These are phyloP conservation scores for Micronycteris hirsuta DNA, from an alignment of 2,113 vertebrate genomes.

Conservation along the genomic window DNA sequence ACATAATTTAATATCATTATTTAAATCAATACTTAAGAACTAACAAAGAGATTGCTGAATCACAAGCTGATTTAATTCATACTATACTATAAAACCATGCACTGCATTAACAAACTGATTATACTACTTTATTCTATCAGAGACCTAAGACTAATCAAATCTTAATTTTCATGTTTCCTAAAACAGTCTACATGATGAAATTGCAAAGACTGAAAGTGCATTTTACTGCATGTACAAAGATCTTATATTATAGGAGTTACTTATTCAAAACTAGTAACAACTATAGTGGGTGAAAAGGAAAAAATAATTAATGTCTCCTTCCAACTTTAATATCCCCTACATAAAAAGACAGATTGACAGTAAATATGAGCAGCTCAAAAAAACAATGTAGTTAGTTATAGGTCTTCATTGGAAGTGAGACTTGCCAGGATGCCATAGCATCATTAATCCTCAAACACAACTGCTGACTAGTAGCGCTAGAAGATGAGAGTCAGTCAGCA, in stretches of 20 bases:
- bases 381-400: not conserved
- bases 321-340: not conserved
- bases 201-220: not conserved
- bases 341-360: not conserved
- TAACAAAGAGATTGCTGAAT: constrained; percentile 19
- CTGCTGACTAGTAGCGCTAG: not conserved
- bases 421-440: not conserved
- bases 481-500: not conserved
- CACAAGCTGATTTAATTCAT: not conserved
- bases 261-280: not conserved
- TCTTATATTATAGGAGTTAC: not conserved
- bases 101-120: not conserved
- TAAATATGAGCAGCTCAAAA: not conserved
- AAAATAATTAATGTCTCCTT: not conserved
- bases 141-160: not conserved
- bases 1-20: constrained; percentile 14
- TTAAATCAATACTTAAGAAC: constrained; percentile 48
- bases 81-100: not conserved
- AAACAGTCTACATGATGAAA: not conserved
- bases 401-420: not conserved
- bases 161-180: constrained; percentile 9
- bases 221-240: not conserved
- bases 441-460: not conserved
- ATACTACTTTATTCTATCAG: not conserved
- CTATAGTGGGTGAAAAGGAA: not conserved